Base-by-base conservation (phyloP, 2,888 invertebrate species). In the Hirtodrosophila histrioides region DNA sequence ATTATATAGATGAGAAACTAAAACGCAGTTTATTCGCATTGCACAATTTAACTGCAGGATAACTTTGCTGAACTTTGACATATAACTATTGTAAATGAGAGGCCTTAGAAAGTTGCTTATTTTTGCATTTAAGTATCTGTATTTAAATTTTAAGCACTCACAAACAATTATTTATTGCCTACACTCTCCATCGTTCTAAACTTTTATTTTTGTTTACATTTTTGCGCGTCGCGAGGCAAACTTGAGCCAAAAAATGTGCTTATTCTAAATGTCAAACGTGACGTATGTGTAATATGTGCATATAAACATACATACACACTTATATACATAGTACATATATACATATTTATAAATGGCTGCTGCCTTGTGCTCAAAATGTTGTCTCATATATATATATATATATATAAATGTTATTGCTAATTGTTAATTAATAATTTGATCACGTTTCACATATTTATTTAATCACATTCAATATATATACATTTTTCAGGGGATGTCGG, bases 401-500 rank as follows among this genome's bases (percentile, higher is more conserved):
- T 17, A 31, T 53, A 69, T 40, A 37, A 31, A 54, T 56, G 51
- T 57, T 57, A 49, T 35, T 51, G 51, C 67, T 63, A 64, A 64
- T 49, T 46, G 41, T 45, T 54, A 29, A 41, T 41, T 55, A n/a
- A 53, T 36, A 31, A 36, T 56, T 12, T 43, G 40, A 17, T 46
- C 41, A 37, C 17, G 8, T 36, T 10, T 17, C 4, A 24, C 51
- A 37, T 60, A 48, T 43, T 39, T 27, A 27, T 31, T 31, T 8
- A 58, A 36, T 27, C 10, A 46, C 48, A 29, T 41, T 50, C 10
- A 24, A 35, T 45, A 37, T 53, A 9, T 64, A 40, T 62, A 43
- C 44, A 35, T 55, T 51, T 74, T 78, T 10, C 61, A 92, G 92
- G 92, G 92, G 90, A 92, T 92, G 92, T 92, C 92, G 91, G 92